Conservation (phyloP, 2,888 invertebrate species). For the Papilio demoleus region DNA sequence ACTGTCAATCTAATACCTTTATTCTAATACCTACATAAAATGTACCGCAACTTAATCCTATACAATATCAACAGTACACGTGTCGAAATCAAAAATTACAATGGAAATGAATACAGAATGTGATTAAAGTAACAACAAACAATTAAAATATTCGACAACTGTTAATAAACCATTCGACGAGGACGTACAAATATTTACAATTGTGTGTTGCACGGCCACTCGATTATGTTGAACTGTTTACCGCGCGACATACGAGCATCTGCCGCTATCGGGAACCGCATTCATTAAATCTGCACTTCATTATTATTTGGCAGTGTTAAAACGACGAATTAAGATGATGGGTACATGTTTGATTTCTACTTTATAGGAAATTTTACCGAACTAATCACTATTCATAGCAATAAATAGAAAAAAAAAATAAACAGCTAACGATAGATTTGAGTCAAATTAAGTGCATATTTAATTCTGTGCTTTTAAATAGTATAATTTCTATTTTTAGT, state of each 20-base stretch:
- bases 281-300: constrained; percentile 26
- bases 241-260: not conserved
- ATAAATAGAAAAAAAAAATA: not conserved
- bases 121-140: constrained; percentile 17
- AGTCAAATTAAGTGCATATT: not conserved
- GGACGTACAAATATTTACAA: constrained; percentile 19
- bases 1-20: not conserved
- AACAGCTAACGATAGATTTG: not conserved
- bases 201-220: constrained; percentile 8
- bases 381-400: not conserved
- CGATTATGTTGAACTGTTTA: constrained; percentile 14
- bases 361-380: not conserved
- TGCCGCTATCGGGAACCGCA: constrained; percentile 6
- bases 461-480: not conserved
- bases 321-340: not conserved
- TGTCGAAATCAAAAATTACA: constrained; percentile 40
- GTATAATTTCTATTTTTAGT: no score
- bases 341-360: no score
- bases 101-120: constrained; percentile 42
- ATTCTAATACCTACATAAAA: constrained; percentile 2
- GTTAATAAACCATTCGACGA: constrained; percentile 12
- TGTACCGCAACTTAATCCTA: not conserved
- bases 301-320: not conserved
- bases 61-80: constrained; percentile 3
- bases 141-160: constrained; percentile 14